Conservation (phyloP, 2,113 vertebrate species). For the Callaeas wilsoni region DNA sequence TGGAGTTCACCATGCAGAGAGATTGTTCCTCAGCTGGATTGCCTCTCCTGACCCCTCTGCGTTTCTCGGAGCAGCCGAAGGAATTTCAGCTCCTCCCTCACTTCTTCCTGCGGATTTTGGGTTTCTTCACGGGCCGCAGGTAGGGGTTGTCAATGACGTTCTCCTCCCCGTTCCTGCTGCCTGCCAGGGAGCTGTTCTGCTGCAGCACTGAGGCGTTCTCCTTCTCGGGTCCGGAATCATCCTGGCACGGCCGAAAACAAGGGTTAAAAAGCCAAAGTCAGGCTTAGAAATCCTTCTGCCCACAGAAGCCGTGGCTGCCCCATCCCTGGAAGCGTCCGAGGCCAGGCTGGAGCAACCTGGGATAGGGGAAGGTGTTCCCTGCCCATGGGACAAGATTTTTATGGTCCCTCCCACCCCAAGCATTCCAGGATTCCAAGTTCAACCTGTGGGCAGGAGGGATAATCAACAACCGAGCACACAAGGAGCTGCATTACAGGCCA, state of each 20-base stretch:
- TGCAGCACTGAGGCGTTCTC: constrained; percentile 88
- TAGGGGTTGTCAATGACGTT: constrained; percentile 96
- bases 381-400: not conserved
- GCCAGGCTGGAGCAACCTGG: not conserved
- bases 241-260: constrained; percentile 67
- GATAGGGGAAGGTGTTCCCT: not conserved
- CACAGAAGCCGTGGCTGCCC: accelerated
- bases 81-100: constrained; percentile 46
- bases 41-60: accelerated
- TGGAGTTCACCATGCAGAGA: not conserved
- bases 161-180: constrained; percentile 85
- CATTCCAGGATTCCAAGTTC: not conserved
- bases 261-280: not conserved
- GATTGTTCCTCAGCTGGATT: not conserved
- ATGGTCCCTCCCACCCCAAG: not conserved
- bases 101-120: constrained; percentile 97
- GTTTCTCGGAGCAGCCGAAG: not conserved
- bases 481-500: not conserved
- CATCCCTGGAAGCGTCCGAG: not conserved
- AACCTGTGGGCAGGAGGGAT: not conserved
- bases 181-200: constrained; percentile 76
- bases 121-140: constrained; percentile 94
- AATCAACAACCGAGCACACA: not conserved
- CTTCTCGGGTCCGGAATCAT: constrained; percentile 88
- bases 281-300: not conserved